These are phyloP conservation scores for Sebastiscus albofasciatus DNA, from an alignment of 2,797 vertebrate species.

Conservation along the genomic window DNA sequence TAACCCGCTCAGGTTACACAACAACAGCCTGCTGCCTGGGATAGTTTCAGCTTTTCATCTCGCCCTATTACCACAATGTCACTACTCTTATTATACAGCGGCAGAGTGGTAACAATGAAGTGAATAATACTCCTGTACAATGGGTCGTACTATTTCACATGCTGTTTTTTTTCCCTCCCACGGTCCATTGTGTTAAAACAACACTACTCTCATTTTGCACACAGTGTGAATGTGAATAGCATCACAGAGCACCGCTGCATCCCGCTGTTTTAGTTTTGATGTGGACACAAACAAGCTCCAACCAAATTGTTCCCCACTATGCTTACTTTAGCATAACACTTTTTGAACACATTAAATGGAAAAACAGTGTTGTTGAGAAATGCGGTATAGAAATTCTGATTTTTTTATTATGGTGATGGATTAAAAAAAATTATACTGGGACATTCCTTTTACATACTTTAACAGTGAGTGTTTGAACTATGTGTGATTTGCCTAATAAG, in stretches of 20 bases:
- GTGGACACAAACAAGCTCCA: slow-evolving; percentile 68
- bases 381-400: neutral
- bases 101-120: slow-evolving; percentile 75
- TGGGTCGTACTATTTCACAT: slow-evolving; percentile 78
- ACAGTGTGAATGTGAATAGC: slow-evolving; percentile 78
- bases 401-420: neutral
- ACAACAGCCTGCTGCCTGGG: slow-evolving; percentile 68
- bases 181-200: slow-evolving; percentile 78
- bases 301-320: slow-evolving; percentile 54
- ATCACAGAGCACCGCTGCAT: slow-evolving; percentile 64
- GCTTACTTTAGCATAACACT: slow-evolving; percentile 49
- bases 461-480: neutral
- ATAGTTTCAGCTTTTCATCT: slow-evolving; percentile 73
- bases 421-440: neutral
- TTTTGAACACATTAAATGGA: slow-evolving; percentile 20
- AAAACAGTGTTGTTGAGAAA: slow-evolving; percentile 5
- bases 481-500: neutral
- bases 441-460: neutral
- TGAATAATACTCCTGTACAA: slow-evolving; percentile 79
- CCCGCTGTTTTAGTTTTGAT: slow-evolving; percentile 73
- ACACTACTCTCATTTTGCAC: slow-evolving; percentile 77
- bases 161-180: slow-evolving; percentile 62
- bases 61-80: slow-evolving; percentile 67
- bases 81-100: slow-evolving; percentile 71
- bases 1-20: slow-evolving; percentile 72